phyloP scores from a whole-genome alignment of 2,113 vertebrate genomes.

The Istiophorus platypterus region DNA sequence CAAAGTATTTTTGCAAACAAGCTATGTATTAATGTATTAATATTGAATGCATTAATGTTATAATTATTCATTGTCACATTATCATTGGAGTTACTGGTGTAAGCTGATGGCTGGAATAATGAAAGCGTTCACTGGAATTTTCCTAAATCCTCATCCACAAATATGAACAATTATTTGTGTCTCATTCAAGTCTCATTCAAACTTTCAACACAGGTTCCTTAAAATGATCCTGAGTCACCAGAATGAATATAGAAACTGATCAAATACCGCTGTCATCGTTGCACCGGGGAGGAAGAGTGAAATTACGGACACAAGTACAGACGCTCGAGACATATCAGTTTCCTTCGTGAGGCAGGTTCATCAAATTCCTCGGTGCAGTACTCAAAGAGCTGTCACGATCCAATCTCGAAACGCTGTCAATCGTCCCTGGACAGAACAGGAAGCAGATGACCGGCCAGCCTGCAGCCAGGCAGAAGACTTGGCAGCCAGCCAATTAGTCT shows the following conservation, averaged over 20 bases:
- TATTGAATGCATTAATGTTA: not conserved
- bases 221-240: constrained; percentile 9
- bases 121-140: not conserved
- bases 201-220: not conserved
- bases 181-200: not conserved
- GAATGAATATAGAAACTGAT: constrained; percentile 17
- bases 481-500: constrained; percentile 32
- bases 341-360: constrained; percentile 20
- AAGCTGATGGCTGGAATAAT: not conserved
- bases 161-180: not conserved
- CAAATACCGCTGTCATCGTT: not conserved
- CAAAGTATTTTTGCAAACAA: no score
- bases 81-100: not conserved
- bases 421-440: constrained; percentile 9
- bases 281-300: not conserved
- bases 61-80: not conserved
- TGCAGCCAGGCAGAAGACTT: constrained; percentile 19
- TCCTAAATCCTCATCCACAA: not conserved
- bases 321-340: constrained; percentile 20
- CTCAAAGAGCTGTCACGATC: constrained; percentile 16
- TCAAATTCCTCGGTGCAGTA: constrained; percentile 7
- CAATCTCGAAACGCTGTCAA: not conserved
- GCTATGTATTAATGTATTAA: not conserved
- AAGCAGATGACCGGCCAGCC: constrained; percentile 18
- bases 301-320: not conserved